A percentile compares a stretch with the other conserved stretches of the same genome.
These are phyloP conservation scores for Trinectes maculatus DNA, from an alignment of 2,113 vertebrate species.

Conservation along the genomic window DNA sequence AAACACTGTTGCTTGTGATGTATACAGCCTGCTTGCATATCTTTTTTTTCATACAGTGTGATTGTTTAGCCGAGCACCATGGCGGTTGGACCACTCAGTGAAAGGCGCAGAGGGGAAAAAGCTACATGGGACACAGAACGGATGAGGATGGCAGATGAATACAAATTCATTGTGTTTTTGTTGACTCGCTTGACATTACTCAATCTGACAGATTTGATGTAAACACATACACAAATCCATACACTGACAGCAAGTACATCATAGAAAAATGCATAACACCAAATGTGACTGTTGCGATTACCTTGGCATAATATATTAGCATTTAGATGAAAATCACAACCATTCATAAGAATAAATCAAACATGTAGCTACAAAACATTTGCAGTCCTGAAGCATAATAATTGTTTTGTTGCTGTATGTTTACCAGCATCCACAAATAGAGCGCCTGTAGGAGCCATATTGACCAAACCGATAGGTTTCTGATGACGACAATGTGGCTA, in stretches of 20 bases:
- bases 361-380: background rate
- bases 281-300: background rate
- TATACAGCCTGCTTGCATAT: too few species aligned
- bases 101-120: background rate
- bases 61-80: background rate
- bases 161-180: constrained; percentile 27
- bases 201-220: background rate
- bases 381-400: background rate
- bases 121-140: background rate
- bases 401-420: background rate
- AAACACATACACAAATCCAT: background rate
- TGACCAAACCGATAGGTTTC: too few species aligned
- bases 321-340: constrained; percentile 22
- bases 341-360: constrained; percentile 22
- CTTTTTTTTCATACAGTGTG: too few species aligned
- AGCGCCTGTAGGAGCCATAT: too few species aligned
- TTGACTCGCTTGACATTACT: constrained; percentile 29
- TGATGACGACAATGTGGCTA: too few species aligned
- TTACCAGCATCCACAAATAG: constrained; percentile 4
- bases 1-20: constrained; percentile 20
- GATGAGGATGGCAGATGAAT: constrained; percentile 7
- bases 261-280: too few species aligned
- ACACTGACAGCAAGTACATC: background rate
- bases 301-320: constrained; percentile 18
- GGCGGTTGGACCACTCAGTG: background rate